Evolutionary conservation across 1,140 invertebrate species (phyloP).

Genomic region (Zaprionus africanus): DNA sequence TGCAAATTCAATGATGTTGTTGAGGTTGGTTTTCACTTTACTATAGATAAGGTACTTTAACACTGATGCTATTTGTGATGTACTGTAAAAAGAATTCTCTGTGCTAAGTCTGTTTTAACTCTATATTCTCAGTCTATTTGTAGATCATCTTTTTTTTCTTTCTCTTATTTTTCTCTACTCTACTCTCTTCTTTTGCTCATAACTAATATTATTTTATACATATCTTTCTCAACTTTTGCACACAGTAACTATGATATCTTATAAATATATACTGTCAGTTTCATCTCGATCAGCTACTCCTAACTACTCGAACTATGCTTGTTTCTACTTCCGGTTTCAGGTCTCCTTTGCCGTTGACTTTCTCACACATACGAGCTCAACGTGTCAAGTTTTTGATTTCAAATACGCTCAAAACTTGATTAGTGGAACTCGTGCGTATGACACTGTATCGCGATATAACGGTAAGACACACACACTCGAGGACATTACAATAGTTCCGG

Average conservation of each 20-base stretch:
- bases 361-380: constrained; percentile 71
- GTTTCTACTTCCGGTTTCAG: not conserved
- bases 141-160: too few species aligned
- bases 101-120: too few species aligned
- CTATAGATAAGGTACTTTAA: not conserved
- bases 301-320: too few species aligned
- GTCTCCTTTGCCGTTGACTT: constrained; percentile 11
- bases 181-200: not conserved
- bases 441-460: constrained; percentile 19
- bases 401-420: constrained; percentile 75
- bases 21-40: not conserved
- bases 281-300: too few species aligned
- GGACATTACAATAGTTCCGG: not conserved
- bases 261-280: not conserved
- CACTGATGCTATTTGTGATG: too few species aligned
- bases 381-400: constrained; percentile 77
- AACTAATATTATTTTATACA: too few species aligned
- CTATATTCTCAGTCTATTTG: too few species aligned
- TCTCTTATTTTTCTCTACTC: too few species aligned
- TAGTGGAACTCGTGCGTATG: constrained; percentile 73
- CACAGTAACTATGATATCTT: not conserved
- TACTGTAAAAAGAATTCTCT: too few species aligned
- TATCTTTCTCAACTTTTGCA: not conserved
- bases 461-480: not conserved
- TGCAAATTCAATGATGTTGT: not conserved